Evolutionary conservation across 92 coral and sea anemone species (phyloP), one percentile per base, ranked within the genome.

Genomic region (Porites cylindrica): DNA sequence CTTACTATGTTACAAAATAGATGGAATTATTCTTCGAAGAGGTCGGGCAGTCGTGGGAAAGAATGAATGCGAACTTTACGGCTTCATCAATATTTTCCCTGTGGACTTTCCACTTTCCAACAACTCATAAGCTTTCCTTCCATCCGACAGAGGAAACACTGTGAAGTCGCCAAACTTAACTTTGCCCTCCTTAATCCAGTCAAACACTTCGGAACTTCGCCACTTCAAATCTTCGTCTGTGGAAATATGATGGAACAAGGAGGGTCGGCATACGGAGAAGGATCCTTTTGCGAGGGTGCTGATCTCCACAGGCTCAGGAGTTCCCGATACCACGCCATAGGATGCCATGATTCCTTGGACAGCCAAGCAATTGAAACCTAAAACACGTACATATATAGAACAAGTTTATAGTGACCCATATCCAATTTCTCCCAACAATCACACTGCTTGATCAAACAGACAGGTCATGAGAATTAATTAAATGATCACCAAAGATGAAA

Each of bases 321-420:
- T 11, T 50, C 96, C 96, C 4, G 96, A 93, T 0, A 92, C 71
- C 14, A 61, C 74, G 18, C 96, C 96, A 76, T 72, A 93, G 26
- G 64, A 72, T 14, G 84, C 93, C 91, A 87, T 83, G 52, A 82
- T 87, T 21, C 96, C 93, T 59, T 72, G 91, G 10, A 88, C 8
- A 10, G 91, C 92, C 54, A 93, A 85, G 26, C 96, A 93, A 43
- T 74, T 81, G 59, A 93, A 90, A 7, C 93, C 96, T 93, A 58
- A 51, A 80, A 70, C 13, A 59, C 1, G 14, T 56, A 14, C 4
- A 56, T 10, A 61, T 7, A n/a, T n/a, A n/a, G n/a, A 2, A 17
- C 26, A 54, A 54, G 11, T 56, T 10, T 10, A 14, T 56, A 54
- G 14, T 54, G 60, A 9, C 14, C 60, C 60, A 54, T 8, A 54